phyloP scores from a whole-genome alignment of 2,113 vertebrate species.

The Spea bombifrons region DNA sequence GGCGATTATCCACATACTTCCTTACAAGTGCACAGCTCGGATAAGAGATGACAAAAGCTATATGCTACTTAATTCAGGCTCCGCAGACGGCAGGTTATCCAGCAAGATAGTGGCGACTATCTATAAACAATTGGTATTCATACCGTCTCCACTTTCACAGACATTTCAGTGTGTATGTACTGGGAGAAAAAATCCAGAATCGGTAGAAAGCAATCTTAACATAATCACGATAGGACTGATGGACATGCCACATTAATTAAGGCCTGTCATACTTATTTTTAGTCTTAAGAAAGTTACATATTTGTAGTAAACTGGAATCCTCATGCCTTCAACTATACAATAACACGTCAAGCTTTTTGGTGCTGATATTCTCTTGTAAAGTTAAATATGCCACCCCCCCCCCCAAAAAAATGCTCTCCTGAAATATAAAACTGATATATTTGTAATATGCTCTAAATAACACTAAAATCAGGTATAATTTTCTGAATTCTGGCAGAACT shows the following conservation, averaged over 20 bases:
- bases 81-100: constrained; percentile 78
- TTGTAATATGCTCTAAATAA: no score
- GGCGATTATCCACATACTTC: constrained; percentile 97
- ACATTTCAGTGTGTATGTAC: constrained; percentile 71
- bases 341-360: no score
- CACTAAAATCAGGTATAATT: no score
- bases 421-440: neutral
- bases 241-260: constrained; percentile 59
- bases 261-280: neutral
- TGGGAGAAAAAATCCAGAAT: constrained; percentile 74
- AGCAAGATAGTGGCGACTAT: constrained; percentile 71
- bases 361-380: no score
- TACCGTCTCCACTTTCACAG: constrained; percentile 71
- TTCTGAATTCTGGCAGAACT: no score
- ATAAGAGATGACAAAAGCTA: constrained; percentile 95
- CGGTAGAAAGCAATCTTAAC: constrained; percentile 74
- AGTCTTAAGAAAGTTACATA: no score
- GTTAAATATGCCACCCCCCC: no score
- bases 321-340: no score
- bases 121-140: constrained; percentile 84
- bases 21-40: constrained; percentile 97
- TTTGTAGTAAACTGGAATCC: no score
- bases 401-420: neutral
- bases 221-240: constrained; percentile 67
- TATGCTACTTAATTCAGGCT: constrained; percentile 80